Evolutionary conservation across 2,888 invertebrate genomes (phyloP), one percentile per base, ranked within the genome.

Genomic region (Hirudinaria manillensis): DNA sequence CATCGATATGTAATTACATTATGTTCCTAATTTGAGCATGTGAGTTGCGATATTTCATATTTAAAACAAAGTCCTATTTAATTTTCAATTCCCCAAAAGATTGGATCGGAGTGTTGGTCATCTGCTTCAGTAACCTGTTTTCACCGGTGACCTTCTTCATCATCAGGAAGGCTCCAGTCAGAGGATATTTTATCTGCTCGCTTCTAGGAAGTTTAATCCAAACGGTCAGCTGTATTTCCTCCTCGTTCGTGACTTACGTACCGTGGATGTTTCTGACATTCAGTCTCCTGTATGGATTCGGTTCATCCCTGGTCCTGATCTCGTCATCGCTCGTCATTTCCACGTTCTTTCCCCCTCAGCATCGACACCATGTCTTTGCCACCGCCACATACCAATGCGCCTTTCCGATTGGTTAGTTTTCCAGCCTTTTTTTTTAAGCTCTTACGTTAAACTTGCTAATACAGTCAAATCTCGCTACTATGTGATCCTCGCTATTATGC

Each of bases 221-320:
- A 61, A n/a, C 27, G 13, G 19, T 61, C 24, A 21, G 61, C 29
- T 29, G 24, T 10, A 27, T 61, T 7, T 27, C 61, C n/a, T 81
- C 81, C 10, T 80, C 80, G n/a, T 78, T 80, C 53, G 80, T 81
- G 27, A 36, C 29, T 3, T 75, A 71, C 45, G 75, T 78, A n/a
- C 80, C 80, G 67, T 81, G 80, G 81, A 78, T 81, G 78, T 81
- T 81, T 77, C 73, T 81, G 68, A 81, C 81, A 6, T 80, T 81
- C 78, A 78, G 77, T 38, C 70, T 78, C 24, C 74, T 78, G 38
- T 81, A 80, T 74, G 81, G 81, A 51, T 70, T 81, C 19, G 81
- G 81, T n/a, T 80, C 81, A 19, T 79, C 80, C 55, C 77, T 81
- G 70, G 76, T 79, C 74, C 79, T 79, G 76, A 81, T 81, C 80